Base-by-base conservation (phyloP, 2,797 vertebrate genomes). In the Protonibea diacanthus region DNA sequence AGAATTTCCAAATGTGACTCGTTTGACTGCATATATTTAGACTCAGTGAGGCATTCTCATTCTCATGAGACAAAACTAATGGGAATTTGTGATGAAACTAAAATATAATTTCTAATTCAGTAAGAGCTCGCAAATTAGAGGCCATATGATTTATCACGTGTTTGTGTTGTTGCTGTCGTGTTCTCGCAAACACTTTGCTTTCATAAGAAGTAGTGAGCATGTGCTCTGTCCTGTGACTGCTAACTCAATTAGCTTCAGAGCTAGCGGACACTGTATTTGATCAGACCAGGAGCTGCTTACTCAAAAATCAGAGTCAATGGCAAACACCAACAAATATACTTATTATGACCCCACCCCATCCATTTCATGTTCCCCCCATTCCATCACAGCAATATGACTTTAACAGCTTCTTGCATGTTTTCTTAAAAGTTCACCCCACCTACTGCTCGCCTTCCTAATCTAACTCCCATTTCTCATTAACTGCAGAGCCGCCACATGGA, bases 191-290 rank as follows among this genome's bases (percentile, higher is more conserved):
- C 2, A 15, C 56, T 52, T 38, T 20, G 52, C 49, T 52, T 60
- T 83, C 74, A 62, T 71, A 53, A 64, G 25, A 61, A 78, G 83
- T 0, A 66, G 71, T 0, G 9, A 85, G 68, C 82, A 82, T 80
- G 83, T 71, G 86, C 82, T 73, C 45, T 70, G 85, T 91, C 92
- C 83, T 89, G 84, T 93, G 93, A 93, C 87, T 84, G 78, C 29
- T 91, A 89, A 94, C 89, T 91, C 78, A 87, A 85, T 93, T 83
- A 78, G 61, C 86, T 71, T 85, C 56, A 79, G 78, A 85, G 81
- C 78, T 76, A 70, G 75, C 74, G 62, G 49, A 3, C 18, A 77
- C 71, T 69, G 67, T 8, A 17, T 80, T 79, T 65, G 75, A 85
- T 78, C 80, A 85, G 44, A 67, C 62, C 10, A 8, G 18, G 45